Percentiles rank a stretch among this genome's conserved stretches.
phyloP scores from a whole-genome alignment of 2,113 vertebrate species.

The rabbit (Oryctolagus cuniculus) region mOryCun1.1 NC_091449.1:57781001-57781500 shows the following conservation, averaged over 20 bases:
- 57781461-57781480: neutral
- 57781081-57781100: neutral
- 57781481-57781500: conserved; percentile 28
- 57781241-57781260: no score
- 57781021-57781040: neutral
- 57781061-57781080: neutral
- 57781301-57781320: neutral
- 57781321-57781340: neutral
- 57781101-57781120: neutral
- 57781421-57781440: no score
- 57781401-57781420: no score
- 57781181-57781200: no score
- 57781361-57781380: neutral
- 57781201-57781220: neutral
- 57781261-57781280: neutral
- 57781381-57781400: neutral
- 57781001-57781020: neutral
- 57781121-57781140: no score
- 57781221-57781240: neutral
- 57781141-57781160: no score
- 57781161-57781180: no score
- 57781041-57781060: neutral
- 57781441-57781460: neutral
- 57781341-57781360: neutral
- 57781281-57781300: neutral